These are phyloP conservation scores for Aphodius sticticus DNA, from an alignment of 2,888 invertebrate genomes.

Conservation along the genomic window DNA sequence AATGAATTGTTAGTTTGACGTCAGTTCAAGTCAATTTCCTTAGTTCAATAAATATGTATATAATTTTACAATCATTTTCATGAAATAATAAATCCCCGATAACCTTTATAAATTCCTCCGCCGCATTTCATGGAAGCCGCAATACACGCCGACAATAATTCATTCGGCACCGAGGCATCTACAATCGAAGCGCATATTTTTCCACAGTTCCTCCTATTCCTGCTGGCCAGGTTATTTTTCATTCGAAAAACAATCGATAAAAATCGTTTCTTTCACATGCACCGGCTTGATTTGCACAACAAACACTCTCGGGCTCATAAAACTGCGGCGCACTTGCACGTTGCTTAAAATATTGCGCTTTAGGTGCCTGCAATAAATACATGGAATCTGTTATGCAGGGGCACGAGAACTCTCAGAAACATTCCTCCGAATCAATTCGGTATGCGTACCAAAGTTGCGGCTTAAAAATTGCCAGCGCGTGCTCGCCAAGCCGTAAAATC, in stretches of 20 bases:
- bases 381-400: slow-evolving; percentile 4
- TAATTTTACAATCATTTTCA: no score
- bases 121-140: no score
- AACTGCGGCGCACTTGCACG: slow-evolving; percentile 4
- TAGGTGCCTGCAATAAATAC: slow-evolving; percentile 4
- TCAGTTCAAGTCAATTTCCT: no score
- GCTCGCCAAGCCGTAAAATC: background rate
- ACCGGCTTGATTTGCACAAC: background rate
- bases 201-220: background rate
- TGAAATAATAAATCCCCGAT: no score
- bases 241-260: slow-evolving; percentile 4
- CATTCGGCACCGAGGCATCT: background rate
- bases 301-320: background rate
- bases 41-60: no score
- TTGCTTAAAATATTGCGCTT: slow-evolving; percentile 4
- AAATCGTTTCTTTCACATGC: slow-evolving; percentile 4
- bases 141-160: background rate
- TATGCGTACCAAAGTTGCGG: slow-evolving; percentile 4
- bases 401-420: slow-evolving; percentile 4
- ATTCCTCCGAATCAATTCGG: background rate
- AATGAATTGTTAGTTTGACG: no score
- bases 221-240: background rate
- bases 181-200: background rate
- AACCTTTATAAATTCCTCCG: no score
- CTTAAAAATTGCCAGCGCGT: background rate